Percentiles rank a stretch among this genome's conserved stretches.
Conservation (phyloP, 1,140 invertebrate genomes). For the Paracyclopina nana region DNA sequence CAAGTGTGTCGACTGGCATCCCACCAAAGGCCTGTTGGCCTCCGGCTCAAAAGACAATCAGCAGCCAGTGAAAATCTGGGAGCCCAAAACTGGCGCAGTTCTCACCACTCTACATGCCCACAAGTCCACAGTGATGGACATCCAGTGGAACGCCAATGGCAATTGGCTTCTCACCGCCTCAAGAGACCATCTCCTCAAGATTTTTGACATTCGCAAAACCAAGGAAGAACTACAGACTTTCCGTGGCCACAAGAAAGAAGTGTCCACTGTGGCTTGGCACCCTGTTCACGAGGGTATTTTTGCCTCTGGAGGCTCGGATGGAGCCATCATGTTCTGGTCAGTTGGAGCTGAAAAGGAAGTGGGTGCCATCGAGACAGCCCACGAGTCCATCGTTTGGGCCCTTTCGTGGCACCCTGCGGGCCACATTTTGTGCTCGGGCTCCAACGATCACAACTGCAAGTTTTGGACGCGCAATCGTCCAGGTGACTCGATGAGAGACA, state of each 20-base stretch:
- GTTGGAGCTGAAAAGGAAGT: conserved; percentile 96
- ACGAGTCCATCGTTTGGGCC: conserved; percentile 97
- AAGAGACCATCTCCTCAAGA: conserved; percentile 86
- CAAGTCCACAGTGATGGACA: conserved; percentile 96
- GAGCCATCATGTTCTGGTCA: conserved; percentile 94
- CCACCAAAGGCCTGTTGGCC: conserved; percentile 82
- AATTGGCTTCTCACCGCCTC: conserved; percentile 99
- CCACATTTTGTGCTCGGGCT: conserved; percentile 92
- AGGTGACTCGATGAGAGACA: conserved; percentile 92
- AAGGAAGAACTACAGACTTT: conserved; percentile 55
- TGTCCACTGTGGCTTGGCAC: conserved; percentile 92
- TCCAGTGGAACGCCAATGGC: conserved; percentile 97
- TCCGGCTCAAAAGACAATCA: conserved; percentile 99
- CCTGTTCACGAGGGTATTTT: conserved; percentile 89
- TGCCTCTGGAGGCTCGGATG: conserved; percentile 89
- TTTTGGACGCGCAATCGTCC: conserved; percentile 98
- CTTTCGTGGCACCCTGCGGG: conserved; percentile 97
- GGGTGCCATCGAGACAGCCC: conserved; percentile 88
- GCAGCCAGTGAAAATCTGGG: conserved; percentile 98
- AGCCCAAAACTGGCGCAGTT: conserved; percentile 67
- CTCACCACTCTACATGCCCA: conserved; percentile 54
- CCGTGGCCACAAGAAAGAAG: conserved; percentile 94
- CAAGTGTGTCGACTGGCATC: conserved; percentile 99
- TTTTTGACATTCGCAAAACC: conserved; percentile 62
- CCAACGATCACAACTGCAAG: conserved; percentile 93